Base-by-base conservation (phyloP, 2,888 invertebrate genomes). In the Synergus laeviventris region DNA sequence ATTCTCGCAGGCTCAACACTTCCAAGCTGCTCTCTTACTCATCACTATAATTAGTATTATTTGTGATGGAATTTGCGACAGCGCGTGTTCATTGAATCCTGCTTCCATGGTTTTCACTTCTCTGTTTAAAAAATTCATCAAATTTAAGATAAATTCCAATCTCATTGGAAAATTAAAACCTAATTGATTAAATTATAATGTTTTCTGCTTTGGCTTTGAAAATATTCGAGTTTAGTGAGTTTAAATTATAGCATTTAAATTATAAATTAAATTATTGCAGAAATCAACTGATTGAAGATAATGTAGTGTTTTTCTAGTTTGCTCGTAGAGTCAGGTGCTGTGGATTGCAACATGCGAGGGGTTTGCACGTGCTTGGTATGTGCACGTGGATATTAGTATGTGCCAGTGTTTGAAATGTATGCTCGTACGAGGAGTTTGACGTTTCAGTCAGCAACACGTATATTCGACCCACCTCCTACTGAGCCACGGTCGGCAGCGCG, bases 381-480 rank as follows among this genome's bases (percentile, higher is more conserved):
- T 81, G 84, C 81, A 79, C 81, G 81, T 81, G 79, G 79, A 54
- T 78, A 81, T 81, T 80, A 81, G 81, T 80, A 78, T 81, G 80
- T 77, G 36, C 79, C 75, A 31, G 76, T 74, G 74, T 56, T 75
- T 60, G 24, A 70, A 62, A 24, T 62, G 39, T 61, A 66, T 49
- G 64, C 78, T 75, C 78, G 77, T 77, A 78, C 76, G 74, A 75
- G 77, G 81, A 85, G 83, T 84, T 86, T 83, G 86, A 85, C 84
- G 86, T 86, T 85, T 80, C 83, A 86, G 85, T 85, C 84, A 83
- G 84, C 82, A 80, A 81, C 82, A 83, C 81, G 83, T 81, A 83
- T 80, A 81, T 78, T 78, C 49, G 79, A 76, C 77, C 78, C 78
- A 77, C 80, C 74, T 73, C 76, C 75, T n/a, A n/a, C n/a, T 64